These are phyloP conservation scores for Hypsibius dujardini DNA, from an alignment of 1,140 invertebrate genomes.

Conservation along the genomic window DNA sequence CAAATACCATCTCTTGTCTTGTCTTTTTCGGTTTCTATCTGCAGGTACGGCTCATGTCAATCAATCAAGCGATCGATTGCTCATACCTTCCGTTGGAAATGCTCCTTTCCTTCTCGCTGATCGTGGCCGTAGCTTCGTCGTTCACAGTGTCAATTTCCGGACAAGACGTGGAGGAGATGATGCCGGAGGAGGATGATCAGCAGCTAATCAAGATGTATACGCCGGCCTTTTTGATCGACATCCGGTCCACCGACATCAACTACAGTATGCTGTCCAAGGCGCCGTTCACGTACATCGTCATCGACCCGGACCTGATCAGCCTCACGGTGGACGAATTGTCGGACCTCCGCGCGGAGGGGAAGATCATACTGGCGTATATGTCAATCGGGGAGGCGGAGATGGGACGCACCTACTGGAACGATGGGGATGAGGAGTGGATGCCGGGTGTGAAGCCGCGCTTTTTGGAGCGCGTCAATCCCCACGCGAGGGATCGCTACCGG, in stretches of 20 bases:
- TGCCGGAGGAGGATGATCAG: constrained; percentile 2
- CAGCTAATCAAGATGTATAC: neutral
- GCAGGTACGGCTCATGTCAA: too few relatives aligned
- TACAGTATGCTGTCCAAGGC: neutral
- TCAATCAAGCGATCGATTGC: too few relatives aligned
- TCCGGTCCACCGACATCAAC: neutral
- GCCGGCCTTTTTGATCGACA: neutral
- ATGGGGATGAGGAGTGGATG: too few relatives aligned
- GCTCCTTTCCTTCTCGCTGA: too few relatives aligned
- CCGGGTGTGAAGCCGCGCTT: neutral
- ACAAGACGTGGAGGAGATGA: too few relatives aligned
- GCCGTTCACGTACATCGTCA: neutral
- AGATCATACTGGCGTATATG: neutral
- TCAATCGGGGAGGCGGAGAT: neutral
- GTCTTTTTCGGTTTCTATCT: too few relatives aligned
- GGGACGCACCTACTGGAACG: neutral
- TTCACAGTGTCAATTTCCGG: too few relatives aligned
- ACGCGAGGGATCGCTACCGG: neutral
- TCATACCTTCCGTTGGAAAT: too few relatives aligned
- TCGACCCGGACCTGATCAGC: neutral
- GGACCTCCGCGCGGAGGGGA: neutral
- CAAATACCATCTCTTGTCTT: too few relatives aligned
- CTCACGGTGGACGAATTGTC: neutral
- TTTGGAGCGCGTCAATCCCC: neutral
- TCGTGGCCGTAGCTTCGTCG: too few relatives aligned